Conservation (phyloP, 92 coral and sea anemone genomes). For the Pocillopora meandrina region DNA sequence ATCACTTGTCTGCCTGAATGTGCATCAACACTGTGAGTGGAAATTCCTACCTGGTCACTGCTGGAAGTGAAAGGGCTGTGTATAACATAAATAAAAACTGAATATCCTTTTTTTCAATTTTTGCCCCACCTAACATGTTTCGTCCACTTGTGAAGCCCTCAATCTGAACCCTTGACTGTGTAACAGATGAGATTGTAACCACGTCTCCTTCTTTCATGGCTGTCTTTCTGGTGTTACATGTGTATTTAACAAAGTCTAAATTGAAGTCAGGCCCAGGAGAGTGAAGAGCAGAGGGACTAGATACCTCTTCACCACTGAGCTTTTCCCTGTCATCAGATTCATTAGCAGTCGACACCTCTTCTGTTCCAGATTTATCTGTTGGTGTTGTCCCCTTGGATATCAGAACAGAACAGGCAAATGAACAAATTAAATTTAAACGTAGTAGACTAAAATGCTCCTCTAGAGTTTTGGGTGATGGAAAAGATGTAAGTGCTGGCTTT, state of each 20-base stretch:
- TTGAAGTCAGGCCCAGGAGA: conserved; percentile 1
- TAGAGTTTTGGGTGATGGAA: too few relatives aligned
- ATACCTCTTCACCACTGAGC: neutral
- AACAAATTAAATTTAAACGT: neutral
- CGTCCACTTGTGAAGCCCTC: conserved; percentile 81
- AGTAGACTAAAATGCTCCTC: too few relatives aligned
- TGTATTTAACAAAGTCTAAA: conserved; percentile 70
- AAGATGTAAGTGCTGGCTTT: too few relatives aligned
- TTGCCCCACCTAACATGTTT: conserved; percentile 74
- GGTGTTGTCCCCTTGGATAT: conserved; percentile 9
- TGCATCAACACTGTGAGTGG: too few relatives aligned
- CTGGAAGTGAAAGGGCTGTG: too few relatives aligned
- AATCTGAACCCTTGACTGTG: conserved; percentile 83
- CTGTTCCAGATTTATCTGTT: neutral
- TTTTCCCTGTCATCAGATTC: conserved; percentile 26
- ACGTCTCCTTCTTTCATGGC: conserved; percentile 83
- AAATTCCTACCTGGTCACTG: too few relatives aligned
- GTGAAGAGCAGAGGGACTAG: conserved; percentile 10
- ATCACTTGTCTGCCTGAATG: too few relatives aligned
- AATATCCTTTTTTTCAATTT: neutral
- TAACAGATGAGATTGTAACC: conserved; percentile 83
- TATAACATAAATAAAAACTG: too few relatives aligned
- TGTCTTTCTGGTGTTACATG: conserved; percentile 82
- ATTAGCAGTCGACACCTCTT: neutral
- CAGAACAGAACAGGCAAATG: neutral